Percentiles rank a stretch among this genome's conserved stretches.
Conservation (phyloP, 2,888 invertebrate genomes). For the Rhabditophanes sp. region DNA sequence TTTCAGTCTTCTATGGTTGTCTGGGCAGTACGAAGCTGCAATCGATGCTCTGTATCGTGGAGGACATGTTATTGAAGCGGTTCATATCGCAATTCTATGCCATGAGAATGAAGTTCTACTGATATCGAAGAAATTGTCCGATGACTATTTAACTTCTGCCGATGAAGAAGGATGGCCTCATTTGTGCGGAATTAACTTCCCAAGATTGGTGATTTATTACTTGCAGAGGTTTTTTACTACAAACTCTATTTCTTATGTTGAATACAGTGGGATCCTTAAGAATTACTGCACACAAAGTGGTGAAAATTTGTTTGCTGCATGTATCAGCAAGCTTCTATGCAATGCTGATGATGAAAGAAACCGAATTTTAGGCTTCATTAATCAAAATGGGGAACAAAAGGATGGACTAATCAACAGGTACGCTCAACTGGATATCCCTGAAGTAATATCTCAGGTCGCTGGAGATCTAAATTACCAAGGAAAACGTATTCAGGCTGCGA, state of each 20-base stretch:
- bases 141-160: too few relatives aligned
- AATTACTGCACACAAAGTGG: constrained; percentile 13
- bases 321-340: constrained; percentile 33
- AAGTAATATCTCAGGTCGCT: too few relatives aligned
- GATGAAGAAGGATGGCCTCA: constrained; percentile 10
- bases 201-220: neutral
- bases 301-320: constrained; percentile 35
- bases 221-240: too few relatives aligned
- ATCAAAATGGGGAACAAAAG: constrained; percentile 14
- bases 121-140: constrained; percentile 18
- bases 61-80: constrained; percentile 22
- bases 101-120: constrained; percentile 21
- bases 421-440: too few relatives aligned
- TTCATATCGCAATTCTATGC: constrained; percentile 32
- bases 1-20: constrained; percentile 34
- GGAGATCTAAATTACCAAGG: too few relatives aligned
- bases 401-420: constrained; percentile 34
- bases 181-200: neutral
- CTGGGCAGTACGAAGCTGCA: constrained; percentile 37
- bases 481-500: too few relatives aligned
- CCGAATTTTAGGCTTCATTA: constrained; percentile 24
- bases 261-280: too few relatives aligned
- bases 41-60: constrained; percentile 24
- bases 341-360: constrained; percentile 23
- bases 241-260: too few relatives aligned